These are phyloP conservation scores for Illadopsis cleaveri DNA, from an alignment of 2,113 vertebrate species.

Conservation along the genomic window DNA sequence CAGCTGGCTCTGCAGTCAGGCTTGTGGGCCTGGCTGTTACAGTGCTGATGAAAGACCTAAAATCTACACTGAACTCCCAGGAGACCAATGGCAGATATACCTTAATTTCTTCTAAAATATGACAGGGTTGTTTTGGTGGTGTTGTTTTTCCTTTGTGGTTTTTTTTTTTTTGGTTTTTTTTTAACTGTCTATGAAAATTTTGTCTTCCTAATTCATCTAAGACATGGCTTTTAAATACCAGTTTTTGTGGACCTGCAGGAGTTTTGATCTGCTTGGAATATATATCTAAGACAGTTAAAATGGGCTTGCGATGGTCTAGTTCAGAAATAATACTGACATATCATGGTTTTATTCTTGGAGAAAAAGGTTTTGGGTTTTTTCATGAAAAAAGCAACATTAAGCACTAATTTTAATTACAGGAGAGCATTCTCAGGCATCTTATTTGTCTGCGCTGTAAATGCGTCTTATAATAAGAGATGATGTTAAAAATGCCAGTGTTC, in stretches of 20 bases:
- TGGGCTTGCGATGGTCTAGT: not conserved
- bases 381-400: not conserved
- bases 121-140: not conserved
- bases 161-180: no score
- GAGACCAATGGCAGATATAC: not conserved
- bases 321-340: not conserved
- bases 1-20: not conserved
- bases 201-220: not conserved
- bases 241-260: not conserved
- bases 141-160: no score
- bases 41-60: not conserved
- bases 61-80: not conserved
- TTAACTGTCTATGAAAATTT: not conserved
- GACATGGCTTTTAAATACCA: not conserved
- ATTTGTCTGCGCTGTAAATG: not conserved
- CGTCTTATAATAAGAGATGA: not conserved
- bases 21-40: not conserved
- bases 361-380: not conserved
- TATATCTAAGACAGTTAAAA: not conserved
- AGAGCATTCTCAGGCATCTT: not conserved
- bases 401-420: not conserved
- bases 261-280: not conserved
- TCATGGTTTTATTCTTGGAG: not conserved
- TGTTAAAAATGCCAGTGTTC: not conserved
- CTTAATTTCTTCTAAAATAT: not conserved